Evolutionary conservation across 1,140 invertebrate genomes (phyloP).

Genomic region (Coenobita brevimanus): DNA sequence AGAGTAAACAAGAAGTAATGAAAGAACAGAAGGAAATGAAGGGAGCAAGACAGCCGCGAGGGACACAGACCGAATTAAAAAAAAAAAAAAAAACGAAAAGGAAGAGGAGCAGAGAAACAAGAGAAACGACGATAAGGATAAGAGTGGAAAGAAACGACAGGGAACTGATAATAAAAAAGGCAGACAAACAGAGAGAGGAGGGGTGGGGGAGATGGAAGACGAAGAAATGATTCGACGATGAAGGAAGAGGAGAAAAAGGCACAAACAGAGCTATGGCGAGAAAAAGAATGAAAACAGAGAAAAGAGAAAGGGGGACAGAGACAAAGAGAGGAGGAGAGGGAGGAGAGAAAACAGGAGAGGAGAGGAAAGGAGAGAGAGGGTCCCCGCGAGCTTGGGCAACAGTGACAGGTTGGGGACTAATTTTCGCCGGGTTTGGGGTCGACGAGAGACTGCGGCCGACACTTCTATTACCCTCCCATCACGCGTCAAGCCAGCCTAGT

Average conservation of each 20-base stretch:
- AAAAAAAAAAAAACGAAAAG: not conserved
- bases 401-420: slow-evolving; percentile 46
- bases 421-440: slow-evolving; percentile 61
- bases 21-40: not conserved
- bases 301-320: slow-evolving; percentile 1
- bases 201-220: not conserved
- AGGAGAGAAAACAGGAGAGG: slow-evolving; percentile 30
- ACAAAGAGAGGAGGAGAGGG: not conserved
- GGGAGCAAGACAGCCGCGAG: not conserved
- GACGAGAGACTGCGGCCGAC: slow-evolving; percentile 52
- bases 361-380: not conserved
- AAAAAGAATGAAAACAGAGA: not conserved
- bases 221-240: too few species aligned
- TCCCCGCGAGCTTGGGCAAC: slow-evolving; percentile 19
- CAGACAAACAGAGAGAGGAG: not conserved
- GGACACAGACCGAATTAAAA: not conserved
- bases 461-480: slow-evolving; percentile 65
- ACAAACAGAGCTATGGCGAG: too few species aligned
- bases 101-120: not conserved
- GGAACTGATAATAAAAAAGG: not conserved
- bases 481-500: slow-evolving; percentile 59
- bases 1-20: not conserved
- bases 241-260: too few species aligned
- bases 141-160: not conserved
- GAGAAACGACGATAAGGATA: not conserved